Conservation (phyloP, 2,888 invertebrate species). For the Neoaliturus tenellus region DNA sequence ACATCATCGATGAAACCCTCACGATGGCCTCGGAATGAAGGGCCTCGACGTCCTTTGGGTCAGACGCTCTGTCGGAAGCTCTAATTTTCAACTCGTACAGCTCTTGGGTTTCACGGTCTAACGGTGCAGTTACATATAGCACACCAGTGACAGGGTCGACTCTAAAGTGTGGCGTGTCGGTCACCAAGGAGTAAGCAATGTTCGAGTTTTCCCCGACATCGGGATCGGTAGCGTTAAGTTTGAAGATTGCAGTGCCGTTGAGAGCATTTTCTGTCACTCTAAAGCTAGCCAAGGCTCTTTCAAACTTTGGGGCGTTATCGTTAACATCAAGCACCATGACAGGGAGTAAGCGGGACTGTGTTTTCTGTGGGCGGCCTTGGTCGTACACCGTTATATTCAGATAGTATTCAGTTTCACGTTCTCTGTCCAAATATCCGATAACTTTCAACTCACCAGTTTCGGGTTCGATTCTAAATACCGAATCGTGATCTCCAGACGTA, state of each 20-base stretch:
- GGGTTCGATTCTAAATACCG: conserved; percentile 91
- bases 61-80: conserved; percentile 85
- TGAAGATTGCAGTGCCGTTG: conserved; percentile 91
- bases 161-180: conserved; percentile 86
- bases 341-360: conserved; percentile 84
- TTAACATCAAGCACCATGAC: conserved; percentile 91
- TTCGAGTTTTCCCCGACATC: conserved; percentile 90
- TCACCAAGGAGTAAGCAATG: conserved; percentile 83
- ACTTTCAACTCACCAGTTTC: conserved; percentile 91
- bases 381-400: conserved; percentile 93
- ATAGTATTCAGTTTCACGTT: conserved; percentile 87
- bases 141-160: conserved; percentile 87
- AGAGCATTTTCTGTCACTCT: conserved; percentile 90
- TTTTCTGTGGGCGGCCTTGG: conserved; percentile 88
- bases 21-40: conserved; percentile 89
- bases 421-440: conserved; percentile 92
- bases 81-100: conserved; percentile 87
- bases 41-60: conserved; percentile 74
- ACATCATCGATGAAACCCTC: conserved; percentile 91
- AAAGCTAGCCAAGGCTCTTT: conserved; percentile 87
- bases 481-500: conserved; percentile 89
- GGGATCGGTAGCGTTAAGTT: conserved; percentile 88
- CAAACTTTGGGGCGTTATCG: conserved; percentile 93
- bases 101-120: conserved; percentile 92
- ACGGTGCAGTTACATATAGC: conserved; percentile 82